These are phyloP conservation scores for Limnodromus scolopaceus DNA, from an alignment of 2,797 vertebrate genomes.

Conservation along the genomic window DNA sequence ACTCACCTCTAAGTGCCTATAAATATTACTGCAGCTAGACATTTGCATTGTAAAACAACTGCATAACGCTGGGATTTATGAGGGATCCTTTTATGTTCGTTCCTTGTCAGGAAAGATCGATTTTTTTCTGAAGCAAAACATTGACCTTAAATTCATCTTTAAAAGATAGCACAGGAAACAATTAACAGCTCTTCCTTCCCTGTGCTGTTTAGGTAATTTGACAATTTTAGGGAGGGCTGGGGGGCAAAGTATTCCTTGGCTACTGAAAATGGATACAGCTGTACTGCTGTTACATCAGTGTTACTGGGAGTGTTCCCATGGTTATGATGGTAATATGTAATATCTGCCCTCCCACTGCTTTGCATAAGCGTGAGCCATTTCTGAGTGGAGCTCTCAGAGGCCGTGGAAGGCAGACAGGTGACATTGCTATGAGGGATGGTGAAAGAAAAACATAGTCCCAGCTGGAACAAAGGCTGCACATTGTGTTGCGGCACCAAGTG, in stretches of 20 bases:
- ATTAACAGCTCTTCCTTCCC: neutral
- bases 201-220: neutral
- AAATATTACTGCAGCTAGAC: slow-evolving; percentile 47
- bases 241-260: neutral
- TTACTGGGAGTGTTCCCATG: neutral
- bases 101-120: neutral
- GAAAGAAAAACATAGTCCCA: neutral
- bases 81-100: neutral
- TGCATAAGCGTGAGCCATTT: neutral
- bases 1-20: slow-evolving; percentile 45
- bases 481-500: neutral
- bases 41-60: slow-evolving; percentile 60
- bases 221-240: neutral
- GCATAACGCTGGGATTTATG: neutral
- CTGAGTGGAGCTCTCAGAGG: neutral
- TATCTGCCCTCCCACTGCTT: neutral
- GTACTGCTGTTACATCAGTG: neutral
- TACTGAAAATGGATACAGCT: neutral
- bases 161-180: neutral
- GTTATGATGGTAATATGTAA: neutral
- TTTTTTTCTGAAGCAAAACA: slow-evolving; percentile 1
- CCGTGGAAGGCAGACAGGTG: neutral
- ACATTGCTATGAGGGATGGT: neutral
- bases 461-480: neutral
- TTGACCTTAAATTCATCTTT: neutral